These are phyloP conservation scores for Seira ritae DNA, from an alignment of 2,888 invertebrate genomes.

Conservation along the genomic window DNA sequence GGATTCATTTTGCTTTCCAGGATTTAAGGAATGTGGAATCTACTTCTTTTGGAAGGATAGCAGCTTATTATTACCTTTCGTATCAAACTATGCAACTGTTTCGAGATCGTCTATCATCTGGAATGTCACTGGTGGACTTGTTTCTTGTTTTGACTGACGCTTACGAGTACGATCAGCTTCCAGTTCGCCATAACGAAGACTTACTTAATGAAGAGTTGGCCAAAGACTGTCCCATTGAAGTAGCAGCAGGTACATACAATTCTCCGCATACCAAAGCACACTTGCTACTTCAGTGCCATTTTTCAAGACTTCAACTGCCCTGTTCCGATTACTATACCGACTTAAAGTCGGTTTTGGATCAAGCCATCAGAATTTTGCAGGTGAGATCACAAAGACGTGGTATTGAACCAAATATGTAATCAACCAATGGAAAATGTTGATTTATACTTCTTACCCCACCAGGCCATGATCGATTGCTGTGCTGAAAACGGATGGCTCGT, in stretches of 20 bases:
- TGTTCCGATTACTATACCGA: slow-evolving; percentile 97
- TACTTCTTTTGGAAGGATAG: slow-evolving; percentile 93
- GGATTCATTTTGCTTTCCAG: slow-evolving; percentile 75
- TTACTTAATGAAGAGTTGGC: slow-evolving; percentile 91
- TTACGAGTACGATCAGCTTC: slow-evolving; percentile 93
- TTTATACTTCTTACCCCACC: slow-evolving; percentile 74
- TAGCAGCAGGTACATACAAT: slow-evolving; percentile 86
- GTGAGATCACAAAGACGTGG: too few species aligned
- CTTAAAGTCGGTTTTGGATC: slow-evolving; percentile 97
- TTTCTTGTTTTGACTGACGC: slow-evolving; percentile 88
- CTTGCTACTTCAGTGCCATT: slow-evolving; percentile 95
- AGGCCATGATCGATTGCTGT: slow-evolving; percentile 97
- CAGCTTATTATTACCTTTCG: slow-evolving; percentile 97
- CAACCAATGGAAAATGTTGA: too few species aligned
- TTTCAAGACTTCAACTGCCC: slow-evolving; percentile 88
- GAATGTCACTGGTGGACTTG: slow-evolving; percentile 83
- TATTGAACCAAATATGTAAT: too few species aligned
- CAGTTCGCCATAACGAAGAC: slow-evolving; percentile 99
- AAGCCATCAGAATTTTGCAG: slow-evolving; percentile 95
- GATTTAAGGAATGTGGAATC: slow-evolving; percentile 80
- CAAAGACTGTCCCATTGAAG: slow-evolving; percentile 84
- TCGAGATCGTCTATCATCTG: slow-evolving; percentile 81
- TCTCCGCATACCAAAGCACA: slow-evolving; percentile 96
- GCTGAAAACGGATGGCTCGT: slow-evolving; percentile 94
- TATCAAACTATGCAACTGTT: slow-evolving; percentile 94